Conservation (phyloP, 35 echinoderm and acorn worm species). For the Strongylocentrotus purpuratus region DNA sequence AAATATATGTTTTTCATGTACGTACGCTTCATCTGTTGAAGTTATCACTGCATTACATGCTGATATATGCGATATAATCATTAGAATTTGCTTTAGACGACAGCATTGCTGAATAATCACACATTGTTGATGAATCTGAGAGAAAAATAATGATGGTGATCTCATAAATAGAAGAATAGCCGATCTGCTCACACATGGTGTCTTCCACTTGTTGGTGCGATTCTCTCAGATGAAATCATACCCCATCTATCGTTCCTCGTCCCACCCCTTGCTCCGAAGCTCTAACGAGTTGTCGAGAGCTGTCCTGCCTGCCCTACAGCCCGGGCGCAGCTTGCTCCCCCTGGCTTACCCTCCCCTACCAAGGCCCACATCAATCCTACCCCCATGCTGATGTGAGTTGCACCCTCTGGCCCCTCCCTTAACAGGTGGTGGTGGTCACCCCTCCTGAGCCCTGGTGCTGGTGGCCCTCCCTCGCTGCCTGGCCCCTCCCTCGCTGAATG, state of each 20-base stretch:
- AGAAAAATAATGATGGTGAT: conserved; percentile 2
- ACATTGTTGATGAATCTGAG: background rate
- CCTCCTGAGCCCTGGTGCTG: background rate
- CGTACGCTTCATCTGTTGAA: background rate
- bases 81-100: background rate
- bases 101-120: background rate
- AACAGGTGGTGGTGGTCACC: background rate
- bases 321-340: background rate
- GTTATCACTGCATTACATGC: conserved; percentile 8
- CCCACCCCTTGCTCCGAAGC: background rate
- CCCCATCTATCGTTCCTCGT: background rate
- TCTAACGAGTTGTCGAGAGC: background rate
- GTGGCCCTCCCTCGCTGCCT: background rate
- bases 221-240: background rate
- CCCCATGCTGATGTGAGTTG: background rate
- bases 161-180: background rate
- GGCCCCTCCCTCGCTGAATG: background rate
- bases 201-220: background rate
- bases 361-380: background rate
- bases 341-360: background rate
- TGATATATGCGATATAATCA: conserved; percentile 6
- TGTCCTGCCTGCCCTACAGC: background rate
- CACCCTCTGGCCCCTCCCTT: background rate
- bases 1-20: background rate
- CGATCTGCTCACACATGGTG: background rate